Conservation (phyloP, 2,888 invertebrate genomes). For the Noctua janthina region DNA sequence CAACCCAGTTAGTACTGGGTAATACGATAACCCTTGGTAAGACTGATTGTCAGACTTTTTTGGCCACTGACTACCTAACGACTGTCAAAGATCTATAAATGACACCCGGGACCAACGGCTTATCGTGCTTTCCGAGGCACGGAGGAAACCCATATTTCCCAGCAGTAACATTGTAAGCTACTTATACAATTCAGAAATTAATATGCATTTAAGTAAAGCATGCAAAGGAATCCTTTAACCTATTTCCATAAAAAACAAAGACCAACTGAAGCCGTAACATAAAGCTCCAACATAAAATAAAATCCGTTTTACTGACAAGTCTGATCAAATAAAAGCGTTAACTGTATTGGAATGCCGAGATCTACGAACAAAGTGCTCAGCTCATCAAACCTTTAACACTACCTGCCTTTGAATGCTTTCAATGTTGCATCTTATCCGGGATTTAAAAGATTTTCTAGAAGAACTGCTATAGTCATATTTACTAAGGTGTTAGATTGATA, state of each 20-base stretch:
- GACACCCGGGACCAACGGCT: too few species aligned
- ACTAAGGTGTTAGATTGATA: background rate
- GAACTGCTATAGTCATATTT: slow-evolving; percentile 4
- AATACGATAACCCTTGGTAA: too few species aligned
- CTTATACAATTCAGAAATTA: too few species aligned
- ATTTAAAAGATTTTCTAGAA: slow-evolving; percentile 36
- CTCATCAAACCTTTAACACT: slow-evolving; percentile 47
- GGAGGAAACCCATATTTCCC: too few species aligned
- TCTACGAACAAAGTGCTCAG: slow-evolving; percentile 46
- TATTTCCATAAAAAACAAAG: slow-evolving; percentile 10
- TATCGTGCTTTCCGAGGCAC: too few species aligned
- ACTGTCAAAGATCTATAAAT: too few species aligned
- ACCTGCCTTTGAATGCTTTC: slow-evolving; percentile 46
- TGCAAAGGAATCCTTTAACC: background rate
- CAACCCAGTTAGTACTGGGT: too few species aligned
- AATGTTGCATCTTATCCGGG: slow-evolving; percentile 38
- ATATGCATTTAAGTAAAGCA: background rate
- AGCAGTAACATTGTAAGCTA: too few species aligned
- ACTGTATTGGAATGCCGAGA: slow-evolving; percentile 44
- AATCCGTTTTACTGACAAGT: slow-evolving; percentile 31
- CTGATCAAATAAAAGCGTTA: slow-evolving; percentile 54
- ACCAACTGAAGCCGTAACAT: slow-evolving; percentile 24
- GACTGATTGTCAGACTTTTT: too few species aligned
- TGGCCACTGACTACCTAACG: too few species aligned
- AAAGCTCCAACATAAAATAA: slow-evolving; percentile 36